phyloP scores from a whole-genome alignment of 2,888 invertebrate species.

The Ganaspis brasiliensis region DNA sequence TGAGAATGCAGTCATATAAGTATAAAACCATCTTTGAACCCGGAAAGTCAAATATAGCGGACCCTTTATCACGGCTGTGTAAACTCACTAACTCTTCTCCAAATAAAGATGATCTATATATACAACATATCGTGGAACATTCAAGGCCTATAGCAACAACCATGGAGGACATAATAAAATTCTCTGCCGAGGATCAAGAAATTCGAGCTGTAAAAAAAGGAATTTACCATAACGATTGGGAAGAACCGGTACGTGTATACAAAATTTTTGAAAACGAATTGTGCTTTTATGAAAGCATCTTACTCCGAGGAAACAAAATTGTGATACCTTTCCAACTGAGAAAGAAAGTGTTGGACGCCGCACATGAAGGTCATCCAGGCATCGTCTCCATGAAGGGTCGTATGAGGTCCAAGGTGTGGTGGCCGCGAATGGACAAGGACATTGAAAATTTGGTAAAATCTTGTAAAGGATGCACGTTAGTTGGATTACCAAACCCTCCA shows the following conservation, averaged over 20 bases:
- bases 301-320: constrained; percentile 56
- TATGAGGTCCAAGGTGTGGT: constrained; percentile 50
- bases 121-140: neutral
- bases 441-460: constrained; percentile 56
- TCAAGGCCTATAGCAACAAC: too few species aligned
- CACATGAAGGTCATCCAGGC: constrained; percentile 72
- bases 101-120: neutral
- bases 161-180: too few species aligned
- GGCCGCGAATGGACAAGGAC: constrained; percentile 59
- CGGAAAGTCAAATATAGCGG: constrained; percentile 50
- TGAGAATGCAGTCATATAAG: constrained; percentile 67
- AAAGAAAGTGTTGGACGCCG: constrained; percentile 44
- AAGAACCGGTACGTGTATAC: too few species aligned
- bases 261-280: too few species aligned
- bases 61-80: constrained; percentile 54
- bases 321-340: constrained; percentile 26
- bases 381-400: constrained; percentile 60
- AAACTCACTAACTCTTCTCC: too few species aligned
- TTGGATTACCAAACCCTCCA: neutral
- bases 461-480: constrained; percentile 60
- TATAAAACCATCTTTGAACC: constrained; percentile 65
- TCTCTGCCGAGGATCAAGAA: too few species aligned
- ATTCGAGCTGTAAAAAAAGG: too few species aligned
- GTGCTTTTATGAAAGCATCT: too few species aligned
- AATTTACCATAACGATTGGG: too few species aligned